Evolutionary conservation across 2,113 vertebrate species (phyloP), one percentile per base, ranked within the genome.

Genomic region (Ahaetulla prasina): DNA sequence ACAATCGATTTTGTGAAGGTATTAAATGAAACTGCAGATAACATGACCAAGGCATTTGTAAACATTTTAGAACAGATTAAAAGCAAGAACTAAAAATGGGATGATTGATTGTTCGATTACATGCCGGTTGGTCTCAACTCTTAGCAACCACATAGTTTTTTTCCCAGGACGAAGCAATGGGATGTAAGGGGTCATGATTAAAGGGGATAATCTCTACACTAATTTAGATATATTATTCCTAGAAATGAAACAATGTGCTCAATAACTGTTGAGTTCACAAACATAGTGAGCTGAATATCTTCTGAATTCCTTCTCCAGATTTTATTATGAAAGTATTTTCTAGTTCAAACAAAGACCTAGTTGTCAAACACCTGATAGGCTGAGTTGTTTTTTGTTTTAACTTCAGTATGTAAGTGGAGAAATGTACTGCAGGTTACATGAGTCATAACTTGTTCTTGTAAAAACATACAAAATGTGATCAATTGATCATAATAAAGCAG

Each of bases 381-480:
- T 96, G 92, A 35, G 54, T 35, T 90, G 43, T 90, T 87, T 91
- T 35, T 57, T 57, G 60, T 91, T 55, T 25, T 60, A 54, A 14
- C 95, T 93, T 92, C 93, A 85, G 90, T 95, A 96, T 97, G 96
- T 94, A 93, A 27, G 89, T 93, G 93, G 93, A 93, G 87, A 95
- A 95, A 94, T 93, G 95, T 97, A 97, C 95, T 97, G 90, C 96
- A 93, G 89, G 92, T 94, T 95, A 96, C 95, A 97, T 97, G 95
- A 96, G 97, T 97, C 95, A 96, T 95, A 96, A 98, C 96, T 97
- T 96, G 95, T 97, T 97, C 96, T 96, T 97, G 96, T 95, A 96
- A 97, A 97, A 97, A 96, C 94, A 96, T 85, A 94, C 93, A 96
- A 96, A 94, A 95, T 95, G 94, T 93, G 91, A 93, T 96, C 96